A percentile compares a stretch with the other conserved stretches of the same genome.
Conservation (phyloP, 2,888 invertebrate species). For the Caenorhabditis sp. region DNA sequence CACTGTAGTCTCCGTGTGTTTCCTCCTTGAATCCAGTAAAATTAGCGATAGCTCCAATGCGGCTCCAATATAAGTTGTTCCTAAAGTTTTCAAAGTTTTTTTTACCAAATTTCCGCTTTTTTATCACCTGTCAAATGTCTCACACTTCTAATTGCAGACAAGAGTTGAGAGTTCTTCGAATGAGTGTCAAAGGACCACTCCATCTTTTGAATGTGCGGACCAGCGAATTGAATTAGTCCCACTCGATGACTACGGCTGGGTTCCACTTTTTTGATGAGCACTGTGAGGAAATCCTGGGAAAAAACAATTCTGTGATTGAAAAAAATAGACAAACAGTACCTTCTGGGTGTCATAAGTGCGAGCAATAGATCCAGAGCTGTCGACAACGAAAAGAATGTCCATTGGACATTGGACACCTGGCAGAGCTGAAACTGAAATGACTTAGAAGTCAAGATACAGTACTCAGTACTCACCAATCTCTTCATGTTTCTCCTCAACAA, state of each 20-base stretch:
- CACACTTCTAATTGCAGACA: slow-evolving; percentile 76
- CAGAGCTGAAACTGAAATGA: slow-evolving; percentile 3
- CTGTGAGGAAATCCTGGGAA: slow-evolving; percentile 66
- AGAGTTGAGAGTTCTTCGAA: slow-evolving; percentile 71
- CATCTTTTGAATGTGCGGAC: slow-evolving; percentile 79
- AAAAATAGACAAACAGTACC: slow-evolving; percentile 28
- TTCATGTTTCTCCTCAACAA: slow-evolving; percentile 39
- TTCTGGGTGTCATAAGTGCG: slow-evolving; percentile 78
- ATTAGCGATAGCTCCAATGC: slow-evolving; percentile 75
- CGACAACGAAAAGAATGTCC: slow-evolving; percentile 80
- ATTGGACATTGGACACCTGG: slow-evolving; percentile 72
- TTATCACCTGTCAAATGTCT: slow-evolving; percentile 77
- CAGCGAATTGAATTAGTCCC: slow-evolving; percentile 81
- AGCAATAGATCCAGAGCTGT: slow-evolving; percentile 81
- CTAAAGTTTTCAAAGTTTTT: slow-evolving; percentile 44
- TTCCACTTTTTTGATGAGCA: slow-evolving; percentile 68
- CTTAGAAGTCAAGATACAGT: too few species aligned
- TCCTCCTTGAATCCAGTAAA: slow-evolving; percentile 74
- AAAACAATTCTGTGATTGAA: neutral
- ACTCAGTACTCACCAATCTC: slow-evolving; percentile 30
- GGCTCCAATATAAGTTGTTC: slow-evolving; percentile 82
- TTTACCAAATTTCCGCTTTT: neutral
- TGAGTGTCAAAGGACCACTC: slow-evolving; percentile 76
- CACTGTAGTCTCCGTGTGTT: slow-evolving; percentile 76
- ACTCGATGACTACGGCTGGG: slow-evolving; percentile 74